Base-by-base conservation (phyloP, 2,888 invertebrate genomes). In the Ephialtes manifestator region DNA sequence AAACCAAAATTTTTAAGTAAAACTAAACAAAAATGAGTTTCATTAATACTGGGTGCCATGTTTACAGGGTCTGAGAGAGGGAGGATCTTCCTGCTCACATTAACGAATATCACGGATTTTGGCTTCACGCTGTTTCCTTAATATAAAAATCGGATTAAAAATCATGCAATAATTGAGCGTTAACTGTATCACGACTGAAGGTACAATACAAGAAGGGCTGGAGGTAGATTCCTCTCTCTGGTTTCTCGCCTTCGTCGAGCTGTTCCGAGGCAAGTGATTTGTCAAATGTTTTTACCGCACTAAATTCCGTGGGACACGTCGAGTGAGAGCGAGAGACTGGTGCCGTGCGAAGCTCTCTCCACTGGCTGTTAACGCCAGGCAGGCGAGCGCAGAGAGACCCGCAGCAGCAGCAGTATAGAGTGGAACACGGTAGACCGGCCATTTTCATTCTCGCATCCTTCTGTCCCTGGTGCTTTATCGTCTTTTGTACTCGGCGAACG, bases 251-350 rank as follows among this genome's bases (percentile, higher is more conserved):
- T 76, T 86, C 70, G 60, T 81, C 67, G 35, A n/a, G 43, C 53
- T 77, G 43, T 18, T 39, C 74, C 53, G 35, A 18, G 60, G 55
- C 81, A 76, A 83, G 80, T 85, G 84, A 83, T 86, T 85, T 83
- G 86, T 86, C 86, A 85, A 83, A 75, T 85, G 79, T 86, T 86
- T 84, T 84, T 81, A 80, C 76, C 80, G 28, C 74, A 58, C 39
- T 80, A 67, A 76, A 85, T 85, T 85, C 65, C 70, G 18, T 46
- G 78, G 24, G 67, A 85, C 63, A 74, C 39, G 43, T 58, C 24
- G 74, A 11, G 60, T 24, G 31, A 46, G 28, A 31, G 31, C 0
- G 39, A 48, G 77, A 78, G 46, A 67, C 55, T 67, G 20, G 51
- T n/a, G 48, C 7, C 31, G 31, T 67, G 65, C 5, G 68, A 78